Base-by-base conservation (phyloP, 2,888 invertebrate genomes). In the Leucophora obtusa region DNA sequence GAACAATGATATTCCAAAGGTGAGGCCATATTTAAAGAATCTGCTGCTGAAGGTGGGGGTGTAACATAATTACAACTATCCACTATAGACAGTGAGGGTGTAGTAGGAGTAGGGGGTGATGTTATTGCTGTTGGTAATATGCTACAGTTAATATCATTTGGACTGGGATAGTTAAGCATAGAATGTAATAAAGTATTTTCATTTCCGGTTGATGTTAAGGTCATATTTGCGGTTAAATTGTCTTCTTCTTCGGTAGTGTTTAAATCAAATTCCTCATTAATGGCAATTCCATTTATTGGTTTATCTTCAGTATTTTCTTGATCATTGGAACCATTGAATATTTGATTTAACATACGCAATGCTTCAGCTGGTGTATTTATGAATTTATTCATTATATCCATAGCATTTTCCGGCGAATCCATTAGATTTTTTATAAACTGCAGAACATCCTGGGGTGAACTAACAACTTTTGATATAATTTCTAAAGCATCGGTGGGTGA, bases 401-500 rank as follows among this genome's bases (percentile, higher is more conserved):
- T 84, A 6, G 89, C 91, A 80, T 91, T 89, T 79, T 89, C 89
- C 1, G 91, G 91, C n/a, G 90, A 89, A 60, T 88, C 88, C 89
- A 90, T 90, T 35, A 91, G 85, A 80, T 91, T 90, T 69, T 88
- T 87, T 75, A 90, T 88, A 73, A 91, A 91, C 75, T 88, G 86
- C 8, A 91, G 84, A n/a, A 91, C 90, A 77, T 91, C 91, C 51
- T 88, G 86, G 6, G 91, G 91, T 4, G 90, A 90, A 77, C 88
- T 90, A 38, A 89, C 89, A 75, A 91, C 86, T 84, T 91, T 90
- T 4, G 90, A 88, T 68, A 91, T 90, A 17, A 91, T 89, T 84
- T 91, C 90, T 35, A 91, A 85, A n/a, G 90, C 89, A 83, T 91
- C 90, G n/a, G 89, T 90, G 10, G 91, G 91, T 5, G 90, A 90